Evolutionary conservation across 2,113 vertebrate genomes (phyloP), one percentile per base, ranked within the genome.

Genomic region (Mola mola): DNA sequence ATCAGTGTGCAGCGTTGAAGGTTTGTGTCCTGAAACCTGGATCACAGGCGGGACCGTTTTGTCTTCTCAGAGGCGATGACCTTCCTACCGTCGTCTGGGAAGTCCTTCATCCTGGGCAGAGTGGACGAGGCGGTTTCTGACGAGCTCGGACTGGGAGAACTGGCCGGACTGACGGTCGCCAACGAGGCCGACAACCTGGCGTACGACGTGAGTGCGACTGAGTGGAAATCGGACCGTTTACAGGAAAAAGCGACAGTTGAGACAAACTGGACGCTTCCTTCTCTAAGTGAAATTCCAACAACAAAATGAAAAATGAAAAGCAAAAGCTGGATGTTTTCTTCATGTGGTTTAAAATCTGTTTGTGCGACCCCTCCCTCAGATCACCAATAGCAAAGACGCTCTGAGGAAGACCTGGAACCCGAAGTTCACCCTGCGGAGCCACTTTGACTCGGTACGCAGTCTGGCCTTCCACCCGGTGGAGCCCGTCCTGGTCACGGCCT

Each of bases 361-460:
- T 10, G 4, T 21, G 43, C 11, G 13, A 12, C 13, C 8, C 4
- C 21, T 12, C 8, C 25, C 17, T 65, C 89, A 97, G 96, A 94
- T 97, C 85, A 86, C 94, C 81, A 96, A 92, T 63, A 97, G 94
- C 90, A 92, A 93, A 65, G 97, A 98, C 78, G 94, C 93, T 11
- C 84, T 98, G 90, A 87, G 95, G 86, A 98, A 96, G 79, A 97
- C 95, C 1, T 13, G 98, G 96, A 96, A 96, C 94, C 95, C 95
- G 4, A 98, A 96, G 82, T 97, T 97, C 88, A 98, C 95, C 0
- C 92, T 98, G 84, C 89, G 96, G 88, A 98, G 95, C 85, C 96
- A 98, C 87, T 96, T 98, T 36, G 96, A 98, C 86, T 94, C 95
- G 26, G 94, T 98, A 62, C 92, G 95, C 49, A 90, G 94, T 31